A percentile compares a stretch with the other conserved stretches of the same genome.
Conservation (phyloP, 2,888 invertebrate species). For the Icerya purchasi region DNA sequence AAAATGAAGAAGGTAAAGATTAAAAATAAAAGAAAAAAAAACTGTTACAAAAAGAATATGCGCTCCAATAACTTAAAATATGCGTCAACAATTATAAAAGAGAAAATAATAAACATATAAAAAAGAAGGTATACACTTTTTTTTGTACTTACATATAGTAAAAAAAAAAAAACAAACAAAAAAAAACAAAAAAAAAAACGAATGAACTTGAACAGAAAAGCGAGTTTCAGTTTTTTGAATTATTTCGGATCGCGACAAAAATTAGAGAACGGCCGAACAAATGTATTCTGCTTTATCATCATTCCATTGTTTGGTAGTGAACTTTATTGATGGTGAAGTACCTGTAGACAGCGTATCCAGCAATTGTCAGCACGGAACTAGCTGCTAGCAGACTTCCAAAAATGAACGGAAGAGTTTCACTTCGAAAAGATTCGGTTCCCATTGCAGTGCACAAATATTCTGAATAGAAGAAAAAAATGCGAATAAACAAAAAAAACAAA, state of each 20-base stretch:
- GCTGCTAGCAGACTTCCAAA: constrained; percentile 66
- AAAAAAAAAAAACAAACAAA: constrained; percentile 1
- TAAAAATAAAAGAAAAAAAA: too few species aligned
- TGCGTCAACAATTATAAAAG: too few species aligned
- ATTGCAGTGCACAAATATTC: constrained; percentile 10
- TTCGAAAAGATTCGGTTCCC: constrained; percentile 30
- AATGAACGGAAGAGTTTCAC: constrained; percentile 66
- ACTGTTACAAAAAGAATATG: too few species aligned
- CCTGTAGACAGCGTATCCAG: constrained; percentile 66
- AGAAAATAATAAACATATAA: too few species aligned
- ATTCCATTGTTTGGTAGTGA: constrained; percentile 81
- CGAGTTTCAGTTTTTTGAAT: too few species aligned
- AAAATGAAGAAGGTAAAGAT: too few species aligned
- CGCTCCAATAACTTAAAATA: too few species aligned
- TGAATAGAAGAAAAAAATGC: constrained; percentile 7
- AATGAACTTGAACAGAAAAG: not conserved
- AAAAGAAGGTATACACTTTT: too few species aligned
- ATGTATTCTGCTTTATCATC: constrained; percentile 21
- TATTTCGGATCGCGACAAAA: too few species aligned
- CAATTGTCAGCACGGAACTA: constrained; percentile 55
- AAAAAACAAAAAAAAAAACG: not conserved
- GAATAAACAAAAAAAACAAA: not conserved
- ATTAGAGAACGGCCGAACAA: not conserved
- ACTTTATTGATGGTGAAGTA: constrained; percentile 76
- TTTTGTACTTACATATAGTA: too few species aligned